Conservation (phyloP, 2,888 invertebrate species). For the Drosophila mimetica region DNA sequence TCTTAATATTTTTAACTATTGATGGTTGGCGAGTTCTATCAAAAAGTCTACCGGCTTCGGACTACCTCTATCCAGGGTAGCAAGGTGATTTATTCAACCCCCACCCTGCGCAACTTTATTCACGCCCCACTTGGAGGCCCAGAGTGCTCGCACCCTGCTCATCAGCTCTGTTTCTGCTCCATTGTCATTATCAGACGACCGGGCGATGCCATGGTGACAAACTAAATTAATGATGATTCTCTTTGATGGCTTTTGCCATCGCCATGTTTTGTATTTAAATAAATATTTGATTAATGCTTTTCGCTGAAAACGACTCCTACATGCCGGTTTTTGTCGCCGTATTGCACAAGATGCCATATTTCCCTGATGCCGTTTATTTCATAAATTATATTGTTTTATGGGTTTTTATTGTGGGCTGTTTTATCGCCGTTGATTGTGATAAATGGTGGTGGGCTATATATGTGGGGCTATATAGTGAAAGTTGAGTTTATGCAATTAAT, state of each 20-base stretch:
- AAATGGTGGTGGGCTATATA: conserved; percentile 49
- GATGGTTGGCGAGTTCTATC: background rate
- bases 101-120: conserved; percentile 47
- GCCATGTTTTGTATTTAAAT: conserved; percentile 64
- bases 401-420: conserved; percentile 65
- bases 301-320: conserved; percentile 15
- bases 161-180: conserved; percentile 19
- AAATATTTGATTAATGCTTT: conserved; percentile 76
- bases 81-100: conserved; percentile 54
- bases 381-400: conserved; percentile 64
- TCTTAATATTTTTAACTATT: background rate
- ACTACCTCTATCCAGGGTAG: background rate
- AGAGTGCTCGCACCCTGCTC: too few relatives aligned
- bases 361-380: conserved; percentile 33
- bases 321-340: conserved; percentile 22
- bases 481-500: conserved; percentile 24
- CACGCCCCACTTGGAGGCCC: conserved; percentile 53
- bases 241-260: conserved; percentile 47
- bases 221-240: conserved; percentile 70
- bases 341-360: conserved; percentile 56
- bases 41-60: too few relatives aligned
- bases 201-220: conserved; percentile 58
- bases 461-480: conserved; percentile 10
- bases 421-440: conserved; percentile 62
- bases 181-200: conserved; percentile 61